phyloP scores from a whole-genome alignment of 2,797 vertebrate genomes.

The Urocyon cinereoargenteus region DNA sequence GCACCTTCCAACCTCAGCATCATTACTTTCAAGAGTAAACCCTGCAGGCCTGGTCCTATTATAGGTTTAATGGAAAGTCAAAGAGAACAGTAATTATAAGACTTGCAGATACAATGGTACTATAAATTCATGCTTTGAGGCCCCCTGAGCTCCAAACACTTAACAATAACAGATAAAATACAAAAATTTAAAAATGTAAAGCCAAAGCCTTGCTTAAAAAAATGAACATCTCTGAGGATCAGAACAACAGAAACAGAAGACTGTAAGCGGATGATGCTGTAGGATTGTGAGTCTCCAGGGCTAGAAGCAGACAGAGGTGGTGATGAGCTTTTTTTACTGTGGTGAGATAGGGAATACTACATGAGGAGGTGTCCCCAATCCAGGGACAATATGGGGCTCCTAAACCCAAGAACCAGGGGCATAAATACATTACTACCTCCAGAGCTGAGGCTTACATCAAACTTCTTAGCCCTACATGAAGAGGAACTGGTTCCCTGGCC shows the following conservation, averaged over 20 bases:
- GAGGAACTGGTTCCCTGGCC: background rate
- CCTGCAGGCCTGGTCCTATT: background rate
- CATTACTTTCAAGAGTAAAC: background rate
- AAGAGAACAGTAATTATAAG: background rate
- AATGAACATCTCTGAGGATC: background rate
- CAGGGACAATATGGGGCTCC: background rate
- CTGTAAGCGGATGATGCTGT: accelerated
- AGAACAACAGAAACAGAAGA: background rate
- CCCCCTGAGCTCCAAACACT: background rate
- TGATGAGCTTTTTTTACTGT: background rate
- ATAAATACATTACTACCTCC: background rate
- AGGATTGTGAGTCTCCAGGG: background rate
- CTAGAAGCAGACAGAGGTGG: background rate
- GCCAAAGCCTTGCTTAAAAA: background rate
- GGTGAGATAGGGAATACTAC: background rate
- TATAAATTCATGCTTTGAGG: background rate
- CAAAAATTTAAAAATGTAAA: background rate
- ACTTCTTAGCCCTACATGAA: background rate
- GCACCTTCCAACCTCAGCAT: background rate
- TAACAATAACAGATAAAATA: background rate
- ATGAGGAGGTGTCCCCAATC: background rate
- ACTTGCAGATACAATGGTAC: background rate
- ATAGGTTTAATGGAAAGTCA: background rate
- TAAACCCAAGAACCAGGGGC: background rate
- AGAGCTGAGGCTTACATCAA: background rate